phyloP scores from a whole-genome alignment of 2,797 vertebrate genomes.

The Semaprochilodus insignis region DNA sequence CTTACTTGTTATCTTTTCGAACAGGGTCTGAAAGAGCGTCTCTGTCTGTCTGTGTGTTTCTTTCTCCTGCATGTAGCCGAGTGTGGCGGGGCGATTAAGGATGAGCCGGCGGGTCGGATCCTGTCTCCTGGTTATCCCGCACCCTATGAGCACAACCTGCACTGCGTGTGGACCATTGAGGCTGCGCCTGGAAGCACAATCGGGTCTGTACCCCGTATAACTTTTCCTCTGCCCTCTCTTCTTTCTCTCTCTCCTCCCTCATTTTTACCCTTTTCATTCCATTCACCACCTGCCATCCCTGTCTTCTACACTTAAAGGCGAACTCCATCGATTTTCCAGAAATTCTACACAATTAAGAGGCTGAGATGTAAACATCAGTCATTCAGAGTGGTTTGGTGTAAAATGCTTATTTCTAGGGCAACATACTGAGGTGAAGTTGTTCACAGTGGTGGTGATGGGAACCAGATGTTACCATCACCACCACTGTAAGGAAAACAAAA shows the following conservation, averaged over 20 bases:
- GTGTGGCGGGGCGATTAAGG: slow-evolving; percentile 89
- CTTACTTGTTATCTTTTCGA: not conserved
- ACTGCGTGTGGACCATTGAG: slow-evolving; percentile 95
- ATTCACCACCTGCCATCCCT: slow-evolving; percentile 12
- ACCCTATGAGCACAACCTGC: slow-evolving; percentile 96
- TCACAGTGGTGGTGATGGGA: too few species aligned
- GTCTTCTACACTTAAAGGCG: slow-evolving; percentile 14
- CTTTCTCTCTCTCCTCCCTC: not conserved
- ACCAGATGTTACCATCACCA: too few species aligned
- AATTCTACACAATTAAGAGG: too few species aligned
- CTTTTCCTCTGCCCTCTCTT: not conserved
- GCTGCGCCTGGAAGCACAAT: slow-evolving; percentile 94
- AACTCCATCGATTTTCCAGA: not conserved
- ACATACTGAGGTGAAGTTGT: too few species aligned
- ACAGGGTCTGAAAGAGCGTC: not conserved
- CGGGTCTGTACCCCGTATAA: slow-evolving; percentile 80
- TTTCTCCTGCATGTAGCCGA: slow-evolving; percentile 80
- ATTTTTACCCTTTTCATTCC: not conserved
- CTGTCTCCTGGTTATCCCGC: slow-evolving; percentile 96
- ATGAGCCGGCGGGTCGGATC: slow-evolving; percentile 87
- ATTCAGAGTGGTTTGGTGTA: too few species aligned
- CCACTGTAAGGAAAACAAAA: too few species aligned
- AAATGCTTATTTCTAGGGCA: too few species aligned
- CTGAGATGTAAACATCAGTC: too few species aligned
- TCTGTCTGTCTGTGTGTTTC: slow-evolving; percentile 4